Evolutionary conservation across 2,113 vertebrate genomes (phyloP), one percentile per base, ranked within the genome.

Genomic region (Oryzias celebensis): DNA sequence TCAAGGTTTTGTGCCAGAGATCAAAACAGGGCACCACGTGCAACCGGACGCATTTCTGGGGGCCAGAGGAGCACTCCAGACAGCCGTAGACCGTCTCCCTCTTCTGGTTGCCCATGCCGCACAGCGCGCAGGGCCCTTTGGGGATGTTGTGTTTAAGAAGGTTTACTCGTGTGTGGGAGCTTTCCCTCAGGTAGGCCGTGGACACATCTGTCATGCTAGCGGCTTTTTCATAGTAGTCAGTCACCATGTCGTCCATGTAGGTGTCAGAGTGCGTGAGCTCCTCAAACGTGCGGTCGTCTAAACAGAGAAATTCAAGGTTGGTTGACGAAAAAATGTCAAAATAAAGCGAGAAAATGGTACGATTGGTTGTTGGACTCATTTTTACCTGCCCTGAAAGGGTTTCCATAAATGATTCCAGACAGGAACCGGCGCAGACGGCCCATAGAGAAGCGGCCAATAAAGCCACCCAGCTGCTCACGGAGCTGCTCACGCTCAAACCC

Each of bases 1-100:
- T 95, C 41, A 96, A 77, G 53, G 93, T 94, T 84, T 97, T 99
- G 87, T 99, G 97, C 97, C 97, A 99, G 47, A 99, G 91, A 80
- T 98, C 97, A 67, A 99, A 99, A 71, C 97, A 99, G 47, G 97
- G 97, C 81, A 99, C 96, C 1, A 94, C 97, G 24, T 99, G 97
- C 55, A 99, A 90, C 36, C 97, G 90, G 44, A 97, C 94, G 0
- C 96, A 98, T 52, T 96, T 98, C 1, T 95, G 93, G 28, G 96
- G 95, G 14, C 93, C 93, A 0, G 89, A 88, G 20, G 94, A 91
- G 62, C 97, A 99, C 80, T 99, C 95, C 36, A 98, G 87, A 67
- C 97, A 98, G 44, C 97, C 97, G 1, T 99, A 99, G 23, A 99
- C 97, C 0, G 97, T 99, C 77, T 99, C 97, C 50, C 97, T 89